phyloP scores from a whole-genome alignment of 2,888 invertebrate species.

The Atrina japonica region DNA sequence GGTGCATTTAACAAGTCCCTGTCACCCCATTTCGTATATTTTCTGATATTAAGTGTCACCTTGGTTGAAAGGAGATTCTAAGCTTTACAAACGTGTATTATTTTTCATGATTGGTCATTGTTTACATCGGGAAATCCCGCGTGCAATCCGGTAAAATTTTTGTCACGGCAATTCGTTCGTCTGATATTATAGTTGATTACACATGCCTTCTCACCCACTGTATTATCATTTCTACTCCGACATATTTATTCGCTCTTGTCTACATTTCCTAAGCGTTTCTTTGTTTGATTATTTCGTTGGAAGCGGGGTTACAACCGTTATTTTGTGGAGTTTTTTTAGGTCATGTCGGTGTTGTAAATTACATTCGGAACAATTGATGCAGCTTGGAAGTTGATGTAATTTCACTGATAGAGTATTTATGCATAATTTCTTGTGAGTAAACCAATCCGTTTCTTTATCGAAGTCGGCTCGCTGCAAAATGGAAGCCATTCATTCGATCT shows the following conservation, averaged over 20 bases:
- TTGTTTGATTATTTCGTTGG: slow-evolving; percentile 17
- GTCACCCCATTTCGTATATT: slow-evolving; percentile 7
- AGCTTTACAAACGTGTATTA: slow-evolving; percentile 31
- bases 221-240: slow-evolving; percentile 37
- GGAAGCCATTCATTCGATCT: slow-evolving; percentile 26
- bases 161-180: slow-evolving; percentile 22
- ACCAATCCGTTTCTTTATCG: slow-evolving; percentile 31
- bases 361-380: slow-evolving; percentile 9
- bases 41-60: slow-evolving; percentile 5
- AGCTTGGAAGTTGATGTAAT: slow-evolving; percentile 5
- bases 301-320: neutral
- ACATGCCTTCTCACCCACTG: slow-evolving; percentile 15
- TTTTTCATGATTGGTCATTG: slow-evolving; percentile 12
- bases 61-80: slow-evolving; percentile 2
- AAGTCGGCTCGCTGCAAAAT: slow-evolving; percentile 24
- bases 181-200: slow-evolving; percentile 35
- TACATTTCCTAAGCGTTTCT: slow-evolving; percentile 26
- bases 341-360: slow-evolving; percentile 9
- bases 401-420: slow-evolving; percentile 16
- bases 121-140: slow-evolving; percentile 44
- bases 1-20: neutral
- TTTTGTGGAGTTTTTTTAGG: slow-evolving; percentile 7
- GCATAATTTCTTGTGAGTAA: slow-evolving; percentile 26
- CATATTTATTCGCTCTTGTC: slow-evolving; percentile 41
- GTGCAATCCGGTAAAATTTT: slow-evolving; percentile 44